Base-by-base conservation (phyloP, 2,888 invertebrate genomes). In the Dichetophora obliterata region DNA sequence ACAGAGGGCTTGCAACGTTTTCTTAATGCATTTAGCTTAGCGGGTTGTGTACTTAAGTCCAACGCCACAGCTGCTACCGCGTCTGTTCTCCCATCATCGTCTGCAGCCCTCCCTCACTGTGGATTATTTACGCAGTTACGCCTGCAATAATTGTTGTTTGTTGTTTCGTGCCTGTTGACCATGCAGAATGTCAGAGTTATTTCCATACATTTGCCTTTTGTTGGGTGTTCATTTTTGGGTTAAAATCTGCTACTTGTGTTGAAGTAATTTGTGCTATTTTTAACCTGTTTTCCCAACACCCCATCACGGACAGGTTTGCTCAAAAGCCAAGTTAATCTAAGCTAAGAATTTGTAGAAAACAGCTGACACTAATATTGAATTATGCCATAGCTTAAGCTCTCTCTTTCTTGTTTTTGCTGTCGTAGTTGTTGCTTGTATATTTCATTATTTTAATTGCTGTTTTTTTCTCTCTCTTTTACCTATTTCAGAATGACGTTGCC, bases 401-500 rank as follows among this genome's bases (percentile, higher is more conserved):
- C n/a, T 52, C 54, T 52, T 14, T 27, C 24, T n/a, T 31, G 6
- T 16, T 63, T 2, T 73, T 19, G 14, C 34, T 63, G 24, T 48
- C 48, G 5, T 48, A 5, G 19, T 34, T 27, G 22, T 70, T 54
- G 31, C 22, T 48, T 24, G 22, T 48, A 2, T 14, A 6, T 65
- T 11, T 65, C 16, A 14, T 19, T 43, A 50, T 50, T 48, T 65
- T 16, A 27, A 16, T 73, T 8, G 63, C 70, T 48, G 59, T 19
- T 73, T 59, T 19, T 63, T 54, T 16, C 65, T 69, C 27, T 70
- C 24, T 43, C 57, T 19, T 22, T 52, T 63, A 77, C 24, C 37
- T 22, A 22, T 88, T 92, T 65, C 90, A 95, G 95, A 93, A 92
- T 89, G 94, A 95, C 89, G 94, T 95, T 89, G 83, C 85, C 65